phyloP scores from a whole-genome alignment of 2,888 invertebrate genomes.

The Harpagoxenus sublaevis region DNA sequence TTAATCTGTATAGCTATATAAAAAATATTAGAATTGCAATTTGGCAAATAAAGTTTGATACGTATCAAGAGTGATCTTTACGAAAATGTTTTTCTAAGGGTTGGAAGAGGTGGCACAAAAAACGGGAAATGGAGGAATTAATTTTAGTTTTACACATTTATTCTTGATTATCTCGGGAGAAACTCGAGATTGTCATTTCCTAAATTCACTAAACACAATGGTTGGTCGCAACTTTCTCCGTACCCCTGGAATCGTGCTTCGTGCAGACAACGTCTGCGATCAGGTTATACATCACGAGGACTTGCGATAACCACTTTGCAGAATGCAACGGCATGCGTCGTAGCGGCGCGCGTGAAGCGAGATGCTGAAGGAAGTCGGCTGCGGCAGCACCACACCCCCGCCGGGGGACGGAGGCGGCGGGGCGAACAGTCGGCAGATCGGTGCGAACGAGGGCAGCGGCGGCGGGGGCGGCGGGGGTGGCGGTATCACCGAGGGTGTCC shows the following conservation, averaged over 20 bases:
- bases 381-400: slow-evolving; percentile 86
- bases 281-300: neutral
- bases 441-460: slow-evolving; percentile 58
- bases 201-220: neutral
- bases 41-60: neutral
- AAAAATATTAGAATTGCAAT: neutral
- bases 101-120: neutral
- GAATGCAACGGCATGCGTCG: slow-evolving; percentile 69
- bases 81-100: neutral
- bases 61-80: neutral
- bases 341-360: slow-evolving; percentile 64
- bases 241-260: neutral
- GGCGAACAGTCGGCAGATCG: slow-evolving; percentile 85
- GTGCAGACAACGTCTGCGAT: no score
- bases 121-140: no score
- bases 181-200: neutral
- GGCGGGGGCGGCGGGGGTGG: slow-evolving; percentile 87
- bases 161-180: neutral
- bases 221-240: neutral
- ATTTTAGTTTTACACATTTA: no score
- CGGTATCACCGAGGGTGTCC: slow-evolving; percentile 80
- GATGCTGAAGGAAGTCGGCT: slow-evolving; percentile 91
- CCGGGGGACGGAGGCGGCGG: slow-evolving; percentile 86
- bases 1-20: neutral
- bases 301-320: slow-evolving; percentile 15